These are phyloP conservation scores for Megalurothrips usitatus DNA, from an alignment of 2,888 invertebrate species.

Conservation along the genomic window DNA sequence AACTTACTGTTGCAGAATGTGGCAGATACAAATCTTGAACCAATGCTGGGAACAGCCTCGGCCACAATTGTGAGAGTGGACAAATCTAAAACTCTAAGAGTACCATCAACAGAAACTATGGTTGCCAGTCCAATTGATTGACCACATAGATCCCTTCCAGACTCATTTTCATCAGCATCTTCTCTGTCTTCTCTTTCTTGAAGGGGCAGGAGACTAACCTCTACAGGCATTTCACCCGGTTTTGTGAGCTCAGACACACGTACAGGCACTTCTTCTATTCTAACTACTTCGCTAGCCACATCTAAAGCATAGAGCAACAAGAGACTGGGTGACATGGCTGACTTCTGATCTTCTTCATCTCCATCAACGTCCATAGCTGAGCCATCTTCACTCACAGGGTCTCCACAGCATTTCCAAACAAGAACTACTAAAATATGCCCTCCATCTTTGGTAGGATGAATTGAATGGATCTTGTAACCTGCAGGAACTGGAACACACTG, in stretches of 20 bases:
- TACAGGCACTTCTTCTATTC: constrained; percentile 57
- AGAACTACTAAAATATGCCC: constrained; percentile 62
- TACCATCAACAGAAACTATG: constrained; percentile 55
- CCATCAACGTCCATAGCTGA: constrained; percentile 51
- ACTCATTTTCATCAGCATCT: constrained; percentile 43
- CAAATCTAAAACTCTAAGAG: constrained; percentile 66
- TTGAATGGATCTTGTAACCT: constrained; percentile 20
- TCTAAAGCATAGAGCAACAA: constrained; percentile 56
- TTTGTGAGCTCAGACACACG: constrained; percentile 56
- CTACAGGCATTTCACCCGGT: constrained; percentile 62
- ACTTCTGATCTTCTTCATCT: constrained; percentile 3
- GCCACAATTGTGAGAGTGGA: constrained; percentile 65
- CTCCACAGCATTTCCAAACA: constrained; percentile 45
- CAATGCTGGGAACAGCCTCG: constrained; percentile 59
- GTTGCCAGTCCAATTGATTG: not conserved
- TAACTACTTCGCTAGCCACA: constrained; percentile 51
- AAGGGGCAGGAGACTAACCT: constrained; percentile 63
- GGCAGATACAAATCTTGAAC: constrained; percentile 71
- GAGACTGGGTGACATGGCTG: constrained; percentile 45
- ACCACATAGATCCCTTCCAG: not conserved
- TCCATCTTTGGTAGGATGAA: constrained; percentile 62
- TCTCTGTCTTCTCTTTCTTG: constrained; percentile 41
- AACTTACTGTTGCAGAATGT: constrained; percentile 76
- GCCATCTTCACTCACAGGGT: constrained; percentile 44
- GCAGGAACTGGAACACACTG: constrained; percentile 38